Conservation (phyloP, 2,797 vertebrate species). For the Ficedula albicollis region DNA sequence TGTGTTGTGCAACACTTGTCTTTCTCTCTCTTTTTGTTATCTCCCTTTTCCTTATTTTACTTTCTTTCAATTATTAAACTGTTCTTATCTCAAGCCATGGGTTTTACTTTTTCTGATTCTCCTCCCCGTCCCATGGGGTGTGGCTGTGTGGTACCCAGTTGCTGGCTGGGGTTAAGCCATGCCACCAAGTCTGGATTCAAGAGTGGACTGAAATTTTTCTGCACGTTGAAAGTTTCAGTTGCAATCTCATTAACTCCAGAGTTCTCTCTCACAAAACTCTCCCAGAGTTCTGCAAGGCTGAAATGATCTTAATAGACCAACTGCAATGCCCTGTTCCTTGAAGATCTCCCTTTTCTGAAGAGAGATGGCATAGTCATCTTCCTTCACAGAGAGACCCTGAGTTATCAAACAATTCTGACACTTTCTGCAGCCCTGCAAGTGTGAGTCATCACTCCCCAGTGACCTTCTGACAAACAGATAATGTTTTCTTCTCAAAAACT, state of each 20-base stretch:
- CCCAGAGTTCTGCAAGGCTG: neutral
- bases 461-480: neutral
- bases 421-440: neutral
- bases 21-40: neutral
- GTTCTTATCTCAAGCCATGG: neutral
- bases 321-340: neutral
- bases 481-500: neutral
- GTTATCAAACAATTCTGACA: neutral
- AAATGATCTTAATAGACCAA: neutral
- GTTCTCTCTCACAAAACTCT: neutral
- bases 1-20: neutral
- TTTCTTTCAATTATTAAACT: neutral
- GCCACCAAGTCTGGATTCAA: neutral
- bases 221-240: neutral
- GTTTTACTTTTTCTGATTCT: neutral
- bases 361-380: neutral
- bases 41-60: neutral
- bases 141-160: rapidly evolving
- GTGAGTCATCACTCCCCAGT: neutral
- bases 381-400: neutral
- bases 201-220: neutral
- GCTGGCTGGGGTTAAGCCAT: neutral
- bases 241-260: neutral
- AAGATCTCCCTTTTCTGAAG: neutral
- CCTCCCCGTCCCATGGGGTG: neutral